Base-by-base conservation (phyloP, 2,888 invertebrate genomes). In the Tiliacea citrago region DNA sequence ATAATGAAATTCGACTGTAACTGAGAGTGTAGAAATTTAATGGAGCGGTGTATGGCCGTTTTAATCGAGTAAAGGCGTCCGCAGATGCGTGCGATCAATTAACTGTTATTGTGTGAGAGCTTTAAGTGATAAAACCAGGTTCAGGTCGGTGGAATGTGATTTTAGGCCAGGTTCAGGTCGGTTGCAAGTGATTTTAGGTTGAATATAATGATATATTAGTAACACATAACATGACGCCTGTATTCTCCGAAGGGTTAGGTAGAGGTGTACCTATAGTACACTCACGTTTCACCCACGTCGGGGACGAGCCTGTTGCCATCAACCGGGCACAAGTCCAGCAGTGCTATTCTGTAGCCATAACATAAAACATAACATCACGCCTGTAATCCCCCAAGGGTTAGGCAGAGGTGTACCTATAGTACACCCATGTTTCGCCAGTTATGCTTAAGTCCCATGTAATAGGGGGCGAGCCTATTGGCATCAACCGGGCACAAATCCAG, bases 31-130 rank as follows among this genome's bases (percentile, higher is more conserved):
- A 24, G 66, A 69, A 47, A 72, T 35, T 55, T 68, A 78, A 82
- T 74, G 65, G 82, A 74, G 68, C 82, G 45, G 21, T 74, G 49
- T 78, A 74, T 68, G 65, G 53, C 18, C 53, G 82, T 66, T 68
- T 66, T 71, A 82, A 81, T 81, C 39, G 74, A 65, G 35, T 71
- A 62, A 71, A 29, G 53, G 49, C 29, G 35, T 49, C 58, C 65
- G 58, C 68, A 82, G 35, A 63, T 63, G 69, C 51, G 67, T 82
- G 77, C 60, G 35, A 45, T 55, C 61, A 71, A 80, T 81, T 81
- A 66, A 77, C 29, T 72, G 57, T 77, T 57, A 72, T 81, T 68
- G 67, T 60, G 13, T 65, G 16, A 61, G 4, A 24, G 55, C 39
- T 65, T 24, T 60, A 68, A 51, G 60, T 68, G 76, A 76, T 71